Evolutionary conservation across 2,888 invertebrate genomes (phyloP).

Genomic region (Trichogramma dendrolimi): DNA sequence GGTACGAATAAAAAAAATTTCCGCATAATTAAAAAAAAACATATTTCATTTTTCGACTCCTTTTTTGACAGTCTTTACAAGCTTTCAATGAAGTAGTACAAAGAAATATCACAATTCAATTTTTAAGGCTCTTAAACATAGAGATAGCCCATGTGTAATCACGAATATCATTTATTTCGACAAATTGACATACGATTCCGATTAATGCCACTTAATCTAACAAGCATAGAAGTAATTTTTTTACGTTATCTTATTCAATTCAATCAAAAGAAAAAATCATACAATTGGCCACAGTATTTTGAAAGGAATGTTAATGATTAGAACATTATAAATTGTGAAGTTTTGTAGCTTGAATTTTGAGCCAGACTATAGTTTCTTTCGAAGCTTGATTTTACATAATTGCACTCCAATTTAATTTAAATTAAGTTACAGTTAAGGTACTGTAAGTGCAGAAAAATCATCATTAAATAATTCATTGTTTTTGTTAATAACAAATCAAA

Average conservation of each 20-base stretch:
- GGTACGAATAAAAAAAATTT: not conserved
- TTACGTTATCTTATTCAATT: not conserved
- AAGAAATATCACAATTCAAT: slow-evolving; percentile 28
- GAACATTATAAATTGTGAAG: slow-evolving; percentile 17
- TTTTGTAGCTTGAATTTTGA: not conserved
- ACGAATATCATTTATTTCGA: slow-evolving; percentile 14
- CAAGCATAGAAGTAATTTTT: not conserved
- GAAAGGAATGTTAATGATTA: slow-evolving; percentile 23
- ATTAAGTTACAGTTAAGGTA: too few relatives aligned
- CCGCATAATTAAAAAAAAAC: slow-evolving; percentile 1
- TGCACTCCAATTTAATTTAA: too few relatives aligned
- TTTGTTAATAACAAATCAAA: too few relatives aligned
- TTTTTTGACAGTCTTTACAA: slow-evolving; percentile 28
- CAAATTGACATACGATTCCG: slow-evolving; percentile 3
- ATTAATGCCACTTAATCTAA: slow-evolving; percentile 7
- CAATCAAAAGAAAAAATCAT: slow-evolving; percentile 6
- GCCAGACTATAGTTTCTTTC: not conserved
- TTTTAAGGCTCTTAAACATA: slow-evolving; percentile 15
- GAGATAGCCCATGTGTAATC: slow-evolving; percentile 18
- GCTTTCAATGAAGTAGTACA: slow-evolving; percentile 24
- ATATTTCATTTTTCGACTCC: slow-evolving; percentile 21
- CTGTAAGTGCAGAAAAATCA: too few relatives aligned
- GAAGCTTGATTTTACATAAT: too few relatives aligned
- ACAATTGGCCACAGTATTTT: slow-evolving; percentile 1
- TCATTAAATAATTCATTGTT: too few relatives aligned